Percentiles rank a stretch among this genome's conserved stretches.
Evolutionary conservation across 2,888 invertebrate species (phyloP).

Genomic region (Brachyopa scutellaris): DNA sequence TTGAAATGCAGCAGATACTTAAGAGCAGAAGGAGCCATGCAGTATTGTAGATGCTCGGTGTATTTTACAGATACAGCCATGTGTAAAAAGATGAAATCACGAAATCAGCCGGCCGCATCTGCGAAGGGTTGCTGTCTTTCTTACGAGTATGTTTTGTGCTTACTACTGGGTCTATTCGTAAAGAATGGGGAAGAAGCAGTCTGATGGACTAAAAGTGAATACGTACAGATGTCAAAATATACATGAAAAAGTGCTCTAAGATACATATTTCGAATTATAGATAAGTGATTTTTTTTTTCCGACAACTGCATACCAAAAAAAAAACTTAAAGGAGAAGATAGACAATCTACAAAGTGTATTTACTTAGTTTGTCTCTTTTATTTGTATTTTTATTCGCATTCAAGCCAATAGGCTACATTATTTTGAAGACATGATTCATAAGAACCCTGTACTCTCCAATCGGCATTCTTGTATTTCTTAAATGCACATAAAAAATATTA

Average conservation of each 20-base stretch:
- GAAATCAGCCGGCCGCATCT: conserved; percentile 64
- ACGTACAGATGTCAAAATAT: conserved; percentile 21
- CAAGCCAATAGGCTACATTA: no score
- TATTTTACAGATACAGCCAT: conserved; percentile 35
- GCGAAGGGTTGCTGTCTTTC: conserved; percentile 40
- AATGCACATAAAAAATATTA: no score
- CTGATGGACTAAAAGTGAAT: conserved; percentile 30
- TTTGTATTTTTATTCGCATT: no score
- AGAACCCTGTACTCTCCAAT: no score
- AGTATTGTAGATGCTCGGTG: conserved; percentile 12
- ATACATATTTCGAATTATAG: conserved; percentile 26
- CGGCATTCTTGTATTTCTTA: no score
- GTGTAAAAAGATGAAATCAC: conserved; percentile 63
- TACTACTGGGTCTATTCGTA: neutral
- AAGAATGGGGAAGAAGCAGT: conserved; percentile 23
- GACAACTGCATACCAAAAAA: neutral
- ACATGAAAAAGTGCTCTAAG: conserved; percentile 31
- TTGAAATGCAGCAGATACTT: conserved; percentile 52
- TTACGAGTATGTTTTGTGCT: neutral
- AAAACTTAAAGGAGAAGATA: no score
- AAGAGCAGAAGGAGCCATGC: conserved; percentile 39
- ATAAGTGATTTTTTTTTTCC: conserved; percentile 13
- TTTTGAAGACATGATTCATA: no score
- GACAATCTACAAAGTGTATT: no score
- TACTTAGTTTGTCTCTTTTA: no score